phyloP scores from a whole-genome alignment of 2,888 invertebrate genomes.

The Schrankia costaestrigalis region DNA sequence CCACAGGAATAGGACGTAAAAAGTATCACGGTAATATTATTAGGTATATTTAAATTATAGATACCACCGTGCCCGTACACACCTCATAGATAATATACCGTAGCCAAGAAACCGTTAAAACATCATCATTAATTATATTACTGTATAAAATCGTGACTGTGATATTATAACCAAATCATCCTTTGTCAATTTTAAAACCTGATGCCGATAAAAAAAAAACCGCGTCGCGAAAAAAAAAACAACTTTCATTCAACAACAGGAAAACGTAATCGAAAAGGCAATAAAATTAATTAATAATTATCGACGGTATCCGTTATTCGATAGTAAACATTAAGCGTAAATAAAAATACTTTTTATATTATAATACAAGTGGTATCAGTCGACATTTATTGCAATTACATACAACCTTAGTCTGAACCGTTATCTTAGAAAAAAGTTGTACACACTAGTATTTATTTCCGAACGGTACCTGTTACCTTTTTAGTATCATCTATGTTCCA shows the following conservation, averaged over 20 bases:
- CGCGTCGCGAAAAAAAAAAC: too few species aligned
- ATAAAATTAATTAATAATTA: constrained; percentile 32
- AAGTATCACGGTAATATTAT: background rate
- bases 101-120: background rate
- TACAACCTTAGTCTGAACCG: constrained; percentile 28
- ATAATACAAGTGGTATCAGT: too few species aligned
- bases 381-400: constrained; percentile 39
- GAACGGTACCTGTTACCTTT: constrained; percentile 42
- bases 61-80: background rate
- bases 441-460: constrained; percentile 22
- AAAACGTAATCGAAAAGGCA: constrained; percentile 25
- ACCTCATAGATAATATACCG: too few species aligned
- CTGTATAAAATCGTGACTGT: background rate
- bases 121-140: background rate
- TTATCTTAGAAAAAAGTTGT: constrained; percentile 41
- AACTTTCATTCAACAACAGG: constrained; percentile 35
- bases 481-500: constrained; percentile 23
- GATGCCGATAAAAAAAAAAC: constrained; percentile 6
- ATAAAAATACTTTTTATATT: constrained; percentile 33
- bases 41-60: background rate
- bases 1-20: too few species aligned
- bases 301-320: constrained; percentile 26
- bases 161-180: background rate
- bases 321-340: constrained; percentile 16
- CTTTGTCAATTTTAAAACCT: background rate